phyloP scores from a whole-genome alignment of 2,113 vertebrate species.

The Chionomys nivalis region DNA sequence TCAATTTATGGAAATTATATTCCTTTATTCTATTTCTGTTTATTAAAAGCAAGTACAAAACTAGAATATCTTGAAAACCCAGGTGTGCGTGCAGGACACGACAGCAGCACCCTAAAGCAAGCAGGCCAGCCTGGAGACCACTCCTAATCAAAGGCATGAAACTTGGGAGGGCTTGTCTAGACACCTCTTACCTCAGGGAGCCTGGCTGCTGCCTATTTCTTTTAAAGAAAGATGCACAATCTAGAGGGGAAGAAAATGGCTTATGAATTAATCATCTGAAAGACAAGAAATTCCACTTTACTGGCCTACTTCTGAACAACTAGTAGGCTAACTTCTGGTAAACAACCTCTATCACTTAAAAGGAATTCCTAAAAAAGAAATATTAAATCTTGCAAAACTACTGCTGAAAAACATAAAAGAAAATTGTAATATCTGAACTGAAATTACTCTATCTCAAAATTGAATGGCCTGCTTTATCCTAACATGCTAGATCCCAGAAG shows the following conservation, averaged over 20 bases:
- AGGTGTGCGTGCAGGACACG: background rate
- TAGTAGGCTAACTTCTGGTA: background rate
- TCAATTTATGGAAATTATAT: background rate
- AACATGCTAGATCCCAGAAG: background rate
- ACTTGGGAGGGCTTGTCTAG: background rate
- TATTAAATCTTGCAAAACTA: slow-evolving; percentile 25
- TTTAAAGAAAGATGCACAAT: background rate
- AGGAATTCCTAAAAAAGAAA: background rate
- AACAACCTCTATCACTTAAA: slow-evolving; percentile 17
- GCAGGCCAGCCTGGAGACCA: background rate
- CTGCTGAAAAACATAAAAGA: background rate
- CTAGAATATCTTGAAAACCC: background rate
- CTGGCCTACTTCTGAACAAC: slow-evolving; percentile 27
- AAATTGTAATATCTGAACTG: background rate
- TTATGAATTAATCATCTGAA: slow-evolving; percentile 20
- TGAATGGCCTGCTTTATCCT: background rate
- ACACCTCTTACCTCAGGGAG: background rate
- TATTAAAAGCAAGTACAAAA: slow-evolving; percentile 35
- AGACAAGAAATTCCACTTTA: slow-evolving; percentile 38
- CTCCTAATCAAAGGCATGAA: background rate
- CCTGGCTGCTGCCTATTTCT: background rate
- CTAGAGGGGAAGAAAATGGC: background rate
- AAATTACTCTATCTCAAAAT: slow-evolving; percentile 24
- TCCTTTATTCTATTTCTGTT: background rate
- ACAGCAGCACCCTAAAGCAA: background rate